Percentiles rank a stretch among this genome's conserved stretches.
phyloP scores from a whole-genome alignment of 2,113 vertebrate species.

The Cynopterus brachyotis region DNA sequence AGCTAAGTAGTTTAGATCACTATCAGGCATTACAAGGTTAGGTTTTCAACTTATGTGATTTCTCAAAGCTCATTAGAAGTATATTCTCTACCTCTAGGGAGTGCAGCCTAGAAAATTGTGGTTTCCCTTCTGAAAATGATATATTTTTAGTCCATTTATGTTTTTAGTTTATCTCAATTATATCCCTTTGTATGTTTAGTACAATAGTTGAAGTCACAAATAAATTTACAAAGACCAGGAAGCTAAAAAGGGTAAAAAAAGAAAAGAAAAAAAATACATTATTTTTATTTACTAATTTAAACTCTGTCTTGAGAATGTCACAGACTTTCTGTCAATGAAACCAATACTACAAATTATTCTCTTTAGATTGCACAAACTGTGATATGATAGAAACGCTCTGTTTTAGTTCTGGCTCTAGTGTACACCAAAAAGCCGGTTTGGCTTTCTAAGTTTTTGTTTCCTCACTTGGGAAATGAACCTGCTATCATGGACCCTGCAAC shows the following conservation, averaged over 20 bases:
- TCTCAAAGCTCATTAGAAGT: conserved; percentile 85
- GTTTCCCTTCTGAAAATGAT: conserved; percentile 75
- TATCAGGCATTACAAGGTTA: conserved; percentile 84
- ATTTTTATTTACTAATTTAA: conserved; percentile 59
- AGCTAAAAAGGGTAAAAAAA: not conserved
- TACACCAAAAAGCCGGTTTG: not conserved
- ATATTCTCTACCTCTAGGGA: conserved; percentile 82
- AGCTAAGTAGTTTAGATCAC: conserved; percentile 85
- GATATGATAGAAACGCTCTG: not conserved
- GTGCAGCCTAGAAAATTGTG: conserved; percentile 81
- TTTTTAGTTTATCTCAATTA: conserved; percentile 81
- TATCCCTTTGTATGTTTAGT: conserved; percentile 77
- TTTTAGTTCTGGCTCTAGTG: not conserved
- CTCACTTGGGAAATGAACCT: not conserved
- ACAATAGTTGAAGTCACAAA: conserved; percentile 73
- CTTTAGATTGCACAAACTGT: not conserved
- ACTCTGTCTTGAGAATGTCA: conserved; percentile 31
- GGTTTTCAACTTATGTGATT: conserved; percentile 86
- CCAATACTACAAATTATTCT: not conserved
- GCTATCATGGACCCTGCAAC: not conserved
- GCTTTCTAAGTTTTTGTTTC: not conserved
- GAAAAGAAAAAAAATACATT: not conserved
- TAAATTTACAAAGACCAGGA: conserved; percentile 45
- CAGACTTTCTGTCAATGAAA: not conserved
- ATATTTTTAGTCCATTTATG: conserved; percentile 82